phyloP scores from a whole-genome alignment of 1,140 invertebrate species.

The Eurosta solidaginis region DNA sequence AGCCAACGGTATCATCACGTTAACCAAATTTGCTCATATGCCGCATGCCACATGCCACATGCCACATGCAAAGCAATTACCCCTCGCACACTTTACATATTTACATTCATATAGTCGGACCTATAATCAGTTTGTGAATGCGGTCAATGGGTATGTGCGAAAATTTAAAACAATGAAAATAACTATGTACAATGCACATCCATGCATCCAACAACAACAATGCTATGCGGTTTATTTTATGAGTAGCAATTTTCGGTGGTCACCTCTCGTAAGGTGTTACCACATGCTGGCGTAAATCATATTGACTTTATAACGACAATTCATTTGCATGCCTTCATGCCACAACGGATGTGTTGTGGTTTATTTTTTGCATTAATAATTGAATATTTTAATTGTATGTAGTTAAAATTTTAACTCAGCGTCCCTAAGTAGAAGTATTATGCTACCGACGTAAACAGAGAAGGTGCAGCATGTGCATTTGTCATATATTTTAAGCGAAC shows the following conservation, averaged over 20 bases:
- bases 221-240: neutral
- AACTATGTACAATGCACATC: too few relatives aligned
- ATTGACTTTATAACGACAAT: neutral
- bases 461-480: too few relatives aligned
- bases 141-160: slow-evolving; percentile 1
- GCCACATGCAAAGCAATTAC: slow-evolving; percentile 10
- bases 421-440: too few relatives aligned
- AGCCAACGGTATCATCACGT: neutral
- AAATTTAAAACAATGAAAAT: slow-evolving; percentile 22
- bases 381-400: slow-evolving; percentile 22
- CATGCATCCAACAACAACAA: slow-evolving; percentile 6
- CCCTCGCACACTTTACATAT: neutral
- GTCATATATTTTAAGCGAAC: too few relatives aligned
- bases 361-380: neutral
- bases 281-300: slow-evolving; percentile 10
- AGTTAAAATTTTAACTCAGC: slow-evolving; percentile 9
- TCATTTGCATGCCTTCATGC: neutral
- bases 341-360: neutral
- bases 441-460: too few relatives aligned
- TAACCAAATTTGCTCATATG: neutral
- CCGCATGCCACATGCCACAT: slow-evolving; percentile 4
- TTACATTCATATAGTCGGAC: too few relatives aligned
- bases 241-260: neutral
- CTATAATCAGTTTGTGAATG: slow-evolving; percentile 18
- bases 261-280: slow-evolving; percentile 16